These are phyloP conservation scores for Yponomeuta evonymella DNA, from an alignment of 2,888 invertebrate species.

Conservation along the genomic window DNA sequence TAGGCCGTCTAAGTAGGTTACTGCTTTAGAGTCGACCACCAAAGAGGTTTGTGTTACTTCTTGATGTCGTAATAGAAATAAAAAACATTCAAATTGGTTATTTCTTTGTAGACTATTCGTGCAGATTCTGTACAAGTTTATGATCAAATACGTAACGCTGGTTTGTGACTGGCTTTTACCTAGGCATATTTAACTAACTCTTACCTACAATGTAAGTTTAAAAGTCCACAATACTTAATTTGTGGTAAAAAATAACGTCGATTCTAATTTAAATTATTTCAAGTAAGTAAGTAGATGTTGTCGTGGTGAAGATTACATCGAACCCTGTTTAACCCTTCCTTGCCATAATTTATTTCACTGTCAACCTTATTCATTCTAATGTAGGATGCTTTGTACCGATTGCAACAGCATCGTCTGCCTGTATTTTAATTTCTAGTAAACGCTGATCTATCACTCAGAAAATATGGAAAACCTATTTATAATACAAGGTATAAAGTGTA, in stretches of 20 bases:
- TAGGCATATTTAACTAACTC: background rate
- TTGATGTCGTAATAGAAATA: no score
- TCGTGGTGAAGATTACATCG: background rate
- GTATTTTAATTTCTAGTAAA: background rate
- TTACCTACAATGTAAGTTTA: background rate
- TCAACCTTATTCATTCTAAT: background rate
- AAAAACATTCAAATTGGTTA: no score
- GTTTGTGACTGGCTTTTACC: no score
- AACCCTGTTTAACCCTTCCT: slow-evolving; percentile 1
- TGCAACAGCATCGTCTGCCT: background rate
- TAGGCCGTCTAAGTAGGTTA: no score
- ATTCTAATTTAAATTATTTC: background rate
- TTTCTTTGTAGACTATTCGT: no score
- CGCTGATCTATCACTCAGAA: no score
- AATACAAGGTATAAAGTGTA: no score
- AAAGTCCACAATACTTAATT: background rate
- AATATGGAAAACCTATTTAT: no score
- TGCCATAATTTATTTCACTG: background rate
- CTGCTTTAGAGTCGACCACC: no score
- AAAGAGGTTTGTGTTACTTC: no score
- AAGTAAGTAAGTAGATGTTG: background rate
- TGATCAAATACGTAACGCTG: no score
- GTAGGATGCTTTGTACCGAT: background rate
- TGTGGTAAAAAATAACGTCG: background rate
- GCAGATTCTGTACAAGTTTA: no score